These are phyloP conservation scores for Petrocephalus zakoni DNA, from an alignment of 2,113 vertebrate species.

Conservation along the genomic window DNA sequence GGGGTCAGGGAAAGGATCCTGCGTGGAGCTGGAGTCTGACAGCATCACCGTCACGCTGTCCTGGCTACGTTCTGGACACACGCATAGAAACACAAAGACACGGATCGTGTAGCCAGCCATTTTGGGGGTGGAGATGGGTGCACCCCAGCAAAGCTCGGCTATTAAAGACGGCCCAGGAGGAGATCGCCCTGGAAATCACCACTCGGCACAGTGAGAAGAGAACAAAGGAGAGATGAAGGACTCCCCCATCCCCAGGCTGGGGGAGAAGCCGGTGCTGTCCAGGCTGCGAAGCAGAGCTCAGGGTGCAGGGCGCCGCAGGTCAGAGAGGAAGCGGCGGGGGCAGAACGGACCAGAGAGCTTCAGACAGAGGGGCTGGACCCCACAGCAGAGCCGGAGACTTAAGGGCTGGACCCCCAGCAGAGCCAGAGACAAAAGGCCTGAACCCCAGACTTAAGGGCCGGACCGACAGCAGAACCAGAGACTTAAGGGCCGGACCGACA, in stretches of 20 bases:
- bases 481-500: neutral
- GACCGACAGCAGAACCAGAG: neutral
- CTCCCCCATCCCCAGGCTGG: neutral
- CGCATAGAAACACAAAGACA: slow-evolving; percentile 31
- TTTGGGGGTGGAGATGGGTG: neutral
- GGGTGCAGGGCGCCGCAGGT: neutral
- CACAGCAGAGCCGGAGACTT: neutral
- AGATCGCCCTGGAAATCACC: neutral
- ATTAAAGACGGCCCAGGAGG: neutral
- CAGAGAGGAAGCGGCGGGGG: neutral
- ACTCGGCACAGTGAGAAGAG: neutral
- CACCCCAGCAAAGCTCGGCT: neutral
- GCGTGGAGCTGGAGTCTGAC: slow-evolving; percentile 93
- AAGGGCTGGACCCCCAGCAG: neutral
- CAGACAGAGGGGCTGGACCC: neutral
- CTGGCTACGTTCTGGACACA: slow-evolving; percentile 84
- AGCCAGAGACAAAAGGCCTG: neutral
- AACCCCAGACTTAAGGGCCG: neutral
- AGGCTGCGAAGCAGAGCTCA: neutral
- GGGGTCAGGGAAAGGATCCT: slow-evolving; percentile 87
- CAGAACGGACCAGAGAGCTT: neutral
- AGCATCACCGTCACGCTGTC: slow-evolving; percentile 86
- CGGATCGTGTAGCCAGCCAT: slow-evolving; percentile 25
- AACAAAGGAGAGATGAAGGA: neutral
- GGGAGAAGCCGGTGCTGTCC: neutral